Conservation (phyloP, 2,888 invertebrate genomes). For the Periphyllus acericola region DNA sequence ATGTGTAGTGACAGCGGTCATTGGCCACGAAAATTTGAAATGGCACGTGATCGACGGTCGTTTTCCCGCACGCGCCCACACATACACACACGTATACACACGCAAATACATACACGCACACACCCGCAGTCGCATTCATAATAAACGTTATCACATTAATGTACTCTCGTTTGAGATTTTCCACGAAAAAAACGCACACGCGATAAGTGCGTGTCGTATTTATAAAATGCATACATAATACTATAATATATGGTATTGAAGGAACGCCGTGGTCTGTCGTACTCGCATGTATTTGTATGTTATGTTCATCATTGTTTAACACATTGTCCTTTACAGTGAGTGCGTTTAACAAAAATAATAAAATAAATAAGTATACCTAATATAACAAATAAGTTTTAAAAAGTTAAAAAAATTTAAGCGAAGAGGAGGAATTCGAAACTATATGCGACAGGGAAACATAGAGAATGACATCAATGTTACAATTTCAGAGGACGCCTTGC, state of each 20-base stretch:
- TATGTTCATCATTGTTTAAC: too few relatives aligned
- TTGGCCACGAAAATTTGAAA: constrained; percentile 35
- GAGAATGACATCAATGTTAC: too few relatives aligned
- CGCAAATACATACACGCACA: not conserved
- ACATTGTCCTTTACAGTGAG: too few relatives aligned
- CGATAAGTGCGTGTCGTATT: not conserved
- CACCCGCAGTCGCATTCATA: not conserved
- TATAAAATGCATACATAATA: not conserved
- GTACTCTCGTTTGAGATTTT: constrained; percentile 37
- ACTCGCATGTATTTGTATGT: too few relatives aligned
- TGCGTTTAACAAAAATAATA: too few relatives aligned
- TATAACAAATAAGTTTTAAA: too few relatives aligned
- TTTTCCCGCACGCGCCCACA: not conserved
- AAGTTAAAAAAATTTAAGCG: too few relatives aligned
- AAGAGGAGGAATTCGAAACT: too few relatives aligned
- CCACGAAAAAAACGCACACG: not conserved
- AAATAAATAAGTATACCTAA: too few relatives aligned
- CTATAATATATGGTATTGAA: not conserved
- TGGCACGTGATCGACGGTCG: constrained; percentile 7
- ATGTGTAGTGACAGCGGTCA: not conserved
- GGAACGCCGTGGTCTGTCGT: too few relatives aligned
- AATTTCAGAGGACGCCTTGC: too few relatives aligned
- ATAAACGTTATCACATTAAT: not conserved
- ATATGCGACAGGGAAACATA: too few relatives aligned
- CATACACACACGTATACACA: not conserved